Base-by-base conservation (phyloP, 2,113 vertebrate species). In the Xenopus laevis region DNA sequence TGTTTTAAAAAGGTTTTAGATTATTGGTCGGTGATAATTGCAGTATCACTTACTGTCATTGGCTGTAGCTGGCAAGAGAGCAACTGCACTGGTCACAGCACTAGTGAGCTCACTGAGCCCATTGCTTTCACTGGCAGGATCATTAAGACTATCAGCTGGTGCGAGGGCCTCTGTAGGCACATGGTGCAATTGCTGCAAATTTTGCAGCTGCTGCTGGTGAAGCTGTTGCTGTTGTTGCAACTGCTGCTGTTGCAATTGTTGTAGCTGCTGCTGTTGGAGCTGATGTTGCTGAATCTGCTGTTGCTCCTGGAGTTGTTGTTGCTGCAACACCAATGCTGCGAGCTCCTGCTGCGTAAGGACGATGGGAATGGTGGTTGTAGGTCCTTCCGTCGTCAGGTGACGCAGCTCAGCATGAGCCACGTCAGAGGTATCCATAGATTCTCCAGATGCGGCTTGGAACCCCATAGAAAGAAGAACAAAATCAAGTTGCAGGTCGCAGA, bases 61-160 rank as follows among this genome's bases (percentile, higher is more conserved):
- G 9, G 92, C 84, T 10, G 92, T 88, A 1, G 90, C 81, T 6
- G 94, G 93, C 15, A 94, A 78, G 13, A 96, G 83, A 2, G 88
- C 85, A 9, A 87, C 83, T 0, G 92, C 87, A 69, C 86, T 92
- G 21, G 92, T 89, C 21, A 90, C 92, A 0, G 89, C 88, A 2
- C 89, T 85, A 0, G 92, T 87, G 79, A 95, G 89, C 71, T 95
- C 93, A 0, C 81, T 91, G 78, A 95, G 93, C 15, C 94, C 94
- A 15, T 95, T 96, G 83, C 92, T 92, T 78, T 96, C 95, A 0
- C 92, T 91, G 4, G 93, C 82, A 0, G 94, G 94, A 73, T 95
- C 95, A 2, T 96, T 96, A 79, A 96, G 93, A 84, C 95, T 96
- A 81, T 96, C 95, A 0, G 95, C 95, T 0, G 95, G 95, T 13